These are phyloP conservation scores for Drosophila pachea DNA, from an alignment of 1,140 invertebrate species.

Conservation along the genomic window DNA sequence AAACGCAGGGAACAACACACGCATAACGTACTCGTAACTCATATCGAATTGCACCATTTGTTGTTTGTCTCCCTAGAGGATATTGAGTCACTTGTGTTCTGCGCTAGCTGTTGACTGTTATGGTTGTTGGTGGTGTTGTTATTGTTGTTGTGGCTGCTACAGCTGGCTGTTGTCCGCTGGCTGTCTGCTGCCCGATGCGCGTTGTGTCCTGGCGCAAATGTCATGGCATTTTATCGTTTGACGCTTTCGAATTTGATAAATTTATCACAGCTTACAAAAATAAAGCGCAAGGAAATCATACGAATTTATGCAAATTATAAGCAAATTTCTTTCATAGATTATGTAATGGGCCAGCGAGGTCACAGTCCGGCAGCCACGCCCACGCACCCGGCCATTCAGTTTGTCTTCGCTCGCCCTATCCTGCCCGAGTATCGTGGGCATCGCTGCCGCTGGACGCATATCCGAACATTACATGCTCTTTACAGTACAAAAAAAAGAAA, in stretches of 20 bases:
- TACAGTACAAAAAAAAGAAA: conserved; percentile 51
- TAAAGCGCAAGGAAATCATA: conserved; percentile 56
- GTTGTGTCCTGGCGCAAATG: conserved; percentile 24
- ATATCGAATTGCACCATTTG: conserved; percentile 73
- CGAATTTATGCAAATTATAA: conserved; percentile 64
- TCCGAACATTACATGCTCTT: conserved; percentile 54
- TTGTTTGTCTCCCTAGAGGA: conserved; percentile 62
- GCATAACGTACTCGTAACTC: conserved; percentile 50
- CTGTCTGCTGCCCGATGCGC: conserved; percentile 46
- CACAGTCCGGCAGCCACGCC: conserved; percentile 43
- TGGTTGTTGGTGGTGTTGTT: conserved; percentile 13
- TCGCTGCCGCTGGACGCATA: conserved; percentile 33
- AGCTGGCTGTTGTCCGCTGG: no score
- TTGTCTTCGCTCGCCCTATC: conserved; percentile 70
- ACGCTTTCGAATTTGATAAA: conserved; percentile 74
- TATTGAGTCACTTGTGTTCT: conserved; percentile 53
- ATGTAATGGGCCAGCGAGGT: conserved; percentile 41
- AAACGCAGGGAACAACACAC: conserved; percentile 12
- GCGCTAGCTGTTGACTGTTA: not conserved
- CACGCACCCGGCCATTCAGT: conserved; percentile 56
- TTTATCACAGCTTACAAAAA: conserved; percentile 77
- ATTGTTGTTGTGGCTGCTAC: conserved; percentile 11
- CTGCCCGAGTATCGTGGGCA: conserved; percentile 38
- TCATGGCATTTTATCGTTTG: conserved; percentile 52
- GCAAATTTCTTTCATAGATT: conserved; percentile 41